Conservation (phyloP, 2,113 vertebrate genomes). For the Tragelaphus buxtoni region DNA sequence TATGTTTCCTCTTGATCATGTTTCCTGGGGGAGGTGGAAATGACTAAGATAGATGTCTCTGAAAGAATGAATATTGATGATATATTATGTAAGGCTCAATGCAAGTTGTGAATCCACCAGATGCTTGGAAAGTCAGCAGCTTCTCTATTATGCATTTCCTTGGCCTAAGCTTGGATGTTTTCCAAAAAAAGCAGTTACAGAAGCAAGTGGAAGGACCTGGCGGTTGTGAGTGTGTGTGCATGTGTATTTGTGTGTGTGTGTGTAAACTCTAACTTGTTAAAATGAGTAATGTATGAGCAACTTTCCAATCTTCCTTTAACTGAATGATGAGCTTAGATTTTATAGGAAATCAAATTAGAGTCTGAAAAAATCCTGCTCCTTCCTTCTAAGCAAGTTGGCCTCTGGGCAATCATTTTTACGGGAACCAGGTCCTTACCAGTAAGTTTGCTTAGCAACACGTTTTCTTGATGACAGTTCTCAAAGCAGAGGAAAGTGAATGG, state of each 20-base stretch:
- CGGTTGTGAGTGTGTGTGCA: not conserved
- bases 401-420: constrained; percentile 67
- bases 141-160: constrained; percentile 54
- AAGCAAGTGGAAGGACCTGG: constrained; percentile 50
- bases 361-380: not conserved
- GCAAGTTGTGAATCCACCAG: constrained; percentile 69
- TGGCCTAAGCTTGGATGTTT: constrained; percentile 54
- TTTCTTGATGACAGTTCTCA: constrained; percentile 82
- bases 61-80: constrained; percentile 67
- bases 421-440: constrained; percentile 78
- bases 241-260: not conserved
- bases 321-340: constrained; percentile 57
- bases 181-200: constrained; percentile 59
- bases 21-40: constrained; percentile 57
- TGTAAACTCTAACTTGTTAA: constrained; percentile 42
- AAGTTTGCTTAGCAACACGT: constrained; percentile 80
- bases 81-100: constrained; percentile 67
- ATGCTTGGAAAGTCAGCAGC: constrained; percentile 42
- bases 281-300: constrained; percentile 11
- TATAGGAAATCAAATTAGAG: constrained; percentile 43
- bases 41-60: constrained; percentile 69
- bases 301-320: constrained; percentile 50
- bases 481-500: constrained; percentile 80
- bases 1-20: constrained; percentile 32
- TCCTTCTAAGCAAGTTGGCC: constrained; percentile 41